Evolutionary conservation across 2,113 vertebrate species (phyloP), one percentile per base, ranked within the genome.

Genomic region (Taurulus bubalis): DNA sequence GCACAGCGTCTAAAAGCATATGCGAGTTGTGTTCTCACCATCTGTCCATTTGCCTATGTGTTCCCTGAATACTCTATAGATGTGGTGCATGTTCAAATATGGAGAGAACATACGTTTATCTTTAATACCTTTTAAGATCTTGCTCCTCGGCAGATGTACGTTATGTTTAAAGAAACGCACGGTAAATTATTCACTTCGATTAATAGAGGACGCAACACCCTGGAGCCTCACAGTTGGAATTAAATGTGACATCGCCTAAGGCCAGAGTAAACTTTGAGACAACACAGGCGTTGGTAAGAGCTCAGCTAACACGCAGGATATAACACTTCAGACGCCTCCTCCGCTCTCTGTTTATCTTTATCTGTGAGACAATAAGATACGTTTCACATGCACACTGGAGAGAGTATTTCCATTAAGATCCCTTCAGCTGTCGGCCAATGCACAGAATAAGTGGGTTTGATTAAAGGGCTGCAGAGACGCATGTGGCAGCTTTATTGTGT

Each of bases 231-330:
- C 12, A 11, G 55, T 26, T 51, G 40, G 16, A 49, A 70, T 78
- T 20, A 69, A 62, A 60, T 38, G 55, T 77, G 75, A 77, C 64
- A 47, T 59, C 24, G 14, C 53, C 64, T 24, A 36, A 67, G 74
- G 63, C 24, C 24, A 10, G 18, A 68, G 64, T 24, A 47, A 47
- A 67, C 74, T 55, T 8, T 8, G 26, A 56, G 15, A 7, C n/a
- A 11, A 70, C 45, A 51, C n/a, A 68, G 26, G 30, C 22, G 6
- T 14, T 36, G 45, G 32, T 55, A 47, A 55, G 36, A 56, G 62
- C 63, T 55, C 34, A 42, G 36, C 51, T 26, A 67, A 34, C 38
- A 20, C 10, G 20, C 26, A 26, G 36, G 36, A 32, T 55, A 24
- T 2, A 56, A 59, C 8, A 42, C 32, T 66, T 55, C 62, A 65